Evolutionary conservation across 2,797 vertebrate genomes (phyloP).

Genomic region (Lagorchestes hirsutus): DNA sequence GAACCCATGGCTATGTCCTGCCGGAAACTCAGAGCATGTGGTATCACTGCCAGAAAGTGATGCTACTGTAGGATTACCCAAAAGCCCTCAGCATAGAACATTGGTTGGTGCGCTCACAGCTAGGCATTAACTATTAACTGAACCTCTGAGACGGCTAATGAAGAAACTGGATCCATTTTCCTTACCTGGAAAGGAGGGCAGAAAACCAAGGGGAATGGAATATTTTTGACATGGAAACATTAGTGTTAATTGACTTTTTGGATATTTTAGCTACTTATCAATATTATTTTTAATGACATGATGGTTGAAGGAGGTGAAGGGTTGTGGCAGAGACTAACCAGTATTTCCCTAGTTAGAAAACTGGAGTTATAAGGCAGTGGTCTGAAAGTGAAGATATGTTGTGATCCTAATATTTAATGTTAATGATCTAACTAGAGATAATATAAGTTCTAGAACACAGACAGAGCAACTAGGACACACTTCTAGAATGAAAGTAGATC

Average conservation of each 20-base stretch:
- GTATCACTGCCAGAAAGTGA: conserved; percentile 77
- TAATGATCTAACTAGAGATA: neutral
- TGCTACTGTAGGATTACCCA: conserved; percentile 64
- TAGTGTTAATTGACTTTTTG: conserved; percentile 61
- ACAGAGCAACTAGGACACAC: neutral
- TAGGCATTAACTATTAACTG: conserved; percentile 71
- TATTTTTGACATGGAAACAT: conserved; percentile 18
- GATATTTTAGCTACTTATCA: conserved; percentile 45
- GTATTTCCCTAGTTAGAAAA: conserved; percentile 17
- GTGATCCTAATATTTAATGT: neutral
- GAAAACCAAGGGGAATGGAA: neutral
- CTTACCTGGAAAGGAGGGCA: conserved; percentile 38
- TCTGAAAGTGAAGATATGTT: conserved; percentile 37
- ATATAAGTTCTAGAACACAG: neutral
- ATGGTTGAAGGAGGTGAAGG: neutral
- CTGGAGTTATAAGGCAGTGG: conserved; percentile 11
- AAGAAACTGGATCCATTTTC: conserved; percentile 50
- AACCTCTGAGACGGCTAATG: conserved; percentile 49
- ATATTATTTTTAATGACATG: conserved; percentile 52
- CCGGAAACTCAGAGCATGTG: conserved; percentile 74
- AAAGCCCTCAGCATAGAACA: conserved; percentile 72
- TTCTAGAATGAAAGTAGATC: neutral
- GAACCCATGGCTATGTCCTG: conserved; percentile 73
- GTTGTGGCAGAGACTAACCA: neutral
- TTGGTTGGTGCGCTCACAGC: conserved; percentile 58